Base-by-base conservation (phyloP, 2,888 invertebrate species). In the Pilophorus perplexus region DNA sequence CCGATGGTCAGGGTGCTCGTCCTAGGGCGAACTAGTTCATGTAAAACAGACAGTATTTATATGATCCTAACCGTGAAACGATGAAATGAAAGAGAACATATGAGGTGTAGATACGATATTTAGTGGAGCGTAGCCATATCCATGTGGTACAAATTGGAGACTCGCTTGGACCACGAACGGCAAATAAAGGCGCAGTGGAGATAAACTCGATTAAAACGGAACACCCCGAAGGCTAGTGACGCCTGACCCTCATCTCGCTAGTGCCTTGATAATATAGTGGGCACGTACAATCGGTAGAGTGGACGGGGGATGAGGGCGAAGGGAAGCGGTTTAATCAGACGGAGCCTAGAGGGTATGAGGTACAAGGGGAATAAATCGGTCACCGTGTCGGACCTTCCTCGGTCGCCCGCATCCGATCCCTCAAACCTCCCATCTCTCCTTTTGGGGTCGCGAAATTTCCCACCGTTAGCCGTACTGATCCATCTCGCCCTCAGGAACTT, bases 321-420 rank as follows among this genome's bases (percentile, higher is more conserved):
- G n/a, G n/a, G n/a, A n/a, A 12, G 38, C 25, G 8, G 37, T 55
- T 38, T 55, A 55, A 55, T 55, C 40, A 55, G 38, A 38, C 20
- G 18, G 38, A n/a, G 22, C 38, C 38, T 37, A 20, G 52, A n/a
- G n/a, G n/a, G n/a, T n/a, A n/a, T n/a, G n/a, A n/a, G n/a, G n/a
- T n/a, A n/a, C n/a, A n/a, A n/a, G 22, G 52, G 55, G 55, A 12
- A 38, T 55, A 55, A 55, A 55, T 55, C 55, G 55, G 40, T 55
- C 55, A 55, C 38, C 55, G 22, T 55, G 33, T 40, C 55, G 22
- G n/a, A 23, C 22, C 38, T 22, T 55, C 12, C 33, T 8, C 33
- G 33, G 33, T 33, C 12, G 33, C 33, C 33, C 33, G 33, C 33
- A n/a, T n/a, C n/a, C n/a, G n/a, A n/a, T n/a, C n/a, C n/a, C n/a